Conservation (phyloP, 2,797 vertebrate species). For the Chrosomus eos region DNA sequence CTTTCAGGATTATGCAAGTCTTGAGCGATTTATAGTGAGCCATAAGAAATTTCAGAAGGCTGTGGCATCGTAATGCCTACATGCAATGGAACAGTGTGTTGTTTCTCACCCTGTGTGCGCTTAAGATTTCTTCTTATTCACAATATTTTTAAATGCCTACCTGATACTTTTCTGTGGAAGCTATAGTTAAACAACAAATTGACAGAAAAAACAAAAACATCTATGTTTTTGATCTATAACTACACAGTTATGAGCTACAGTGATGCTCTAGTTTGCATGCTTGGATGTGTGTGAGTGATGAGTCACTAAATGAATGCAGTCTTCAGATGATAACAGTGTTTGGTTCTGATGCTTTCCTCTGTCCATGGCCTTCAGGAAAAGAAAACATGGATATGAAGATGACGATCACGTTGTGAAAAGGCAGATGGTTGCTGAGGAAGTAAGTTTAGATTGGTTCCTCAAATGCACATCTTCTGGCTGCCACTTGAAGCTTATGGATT, state of each 20-base stretch:
- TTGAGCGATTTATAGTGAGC: neutral
- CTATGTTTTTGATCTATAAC: conserved; percentile 7
- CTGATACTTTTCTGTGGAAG: conserved; percentile 12
- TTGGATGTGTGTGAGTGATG: conserved; percentile 8
- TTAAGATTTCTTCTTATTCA: neutral
- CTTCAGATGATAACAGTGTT: neutral
- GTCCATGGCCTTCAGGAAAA: conserved; percentile 80
- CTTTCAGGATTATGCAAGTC: neutral
- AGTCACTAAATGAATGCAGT: conserved; percentile 6
- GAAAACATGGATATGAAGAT: conserved; percentile 93
- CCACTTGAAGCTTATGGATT: conserved; percentile 17
- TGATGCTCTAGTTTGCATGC: conserved; percentile 40
- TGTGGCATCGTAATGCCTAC: neutral
- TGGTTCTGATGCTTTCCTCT: conserved; percentile 10
- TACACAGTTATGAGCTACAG: conserved; percentile 43
- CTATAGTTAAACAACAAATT: conserved; percentile 1
- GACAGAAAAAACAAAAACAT: conserved; percentile 25
- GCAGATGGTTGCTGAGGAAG: conserved; percentile 81
- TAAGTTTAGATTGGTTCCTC: conserved; percentile 64
- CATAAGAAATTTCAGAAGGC: neutral
- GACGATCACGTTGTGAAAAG: conserved; percentile 86
- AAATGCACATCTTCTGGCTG: neutral
- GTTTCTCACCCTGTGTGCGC: neutral
- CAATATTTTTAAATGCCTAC: neutral
- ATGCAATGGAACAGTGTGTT: neutral